A percentile compares a stretch with the other conserved stretches of the same genome.
These are phyloP conservation scores for Nycticebus coucang DNA, from an alignment of 2,113 vertebrate species.

Conservation along the genomic window DNA sequence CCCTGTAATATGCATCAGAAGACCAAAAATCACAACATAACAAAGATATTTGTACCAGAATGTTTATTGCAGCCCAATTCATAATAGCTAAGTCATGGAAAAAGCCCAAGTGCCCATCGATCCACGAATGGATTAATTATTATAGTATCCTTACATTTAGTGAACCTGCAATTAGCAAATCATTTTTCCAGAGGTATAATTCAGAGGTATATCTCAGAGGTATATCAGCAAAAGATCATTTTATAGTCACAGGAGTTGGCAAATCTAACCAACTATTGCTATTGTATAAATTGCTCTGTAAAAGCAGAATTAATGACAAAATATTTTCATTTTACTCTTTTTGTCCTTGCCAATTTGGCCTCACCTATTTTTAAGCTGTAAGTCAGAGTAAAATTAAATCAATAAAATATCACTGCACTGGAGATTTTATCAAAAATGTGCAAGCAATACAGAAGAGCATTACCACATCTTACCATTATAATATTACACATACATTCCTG, in stretches of 20 bases:
- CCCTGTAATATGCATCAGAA: no score
- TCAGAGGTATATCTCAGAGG: background rate
- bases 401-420: background rate
- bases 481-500: background rate
- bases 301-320: conserved; percentile 20
- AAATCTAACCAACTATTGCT: background rate
- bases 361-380: conserved; percentile 4
- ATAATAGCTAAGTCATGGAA: no score
- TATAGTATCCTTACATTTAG: background rate
- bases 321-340: conserved; percentile 26
- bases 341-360: background rate
- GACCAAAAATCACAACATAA: no score
- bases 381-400: background rate
- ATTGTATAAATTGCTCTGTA: background rate
- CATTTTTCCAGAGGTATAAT: background rate
- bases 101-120: no score
- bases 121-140: no score
- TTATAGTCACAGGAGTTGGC: background rate
- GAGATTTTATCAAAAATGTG: background rate
- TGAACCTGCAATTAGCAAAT: background rate
- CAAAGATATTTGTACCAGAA: no score
- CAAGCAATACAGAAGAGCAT: background rate
- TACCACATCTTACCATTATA: background rate
- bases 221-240: background rate
- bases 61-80: no score